Evolutionary conservation across 2,888 invertebrate species (phyloP), one percentile per base, ranked within the genome.

Genomic region (Phymatocera aterrima): DNA sequence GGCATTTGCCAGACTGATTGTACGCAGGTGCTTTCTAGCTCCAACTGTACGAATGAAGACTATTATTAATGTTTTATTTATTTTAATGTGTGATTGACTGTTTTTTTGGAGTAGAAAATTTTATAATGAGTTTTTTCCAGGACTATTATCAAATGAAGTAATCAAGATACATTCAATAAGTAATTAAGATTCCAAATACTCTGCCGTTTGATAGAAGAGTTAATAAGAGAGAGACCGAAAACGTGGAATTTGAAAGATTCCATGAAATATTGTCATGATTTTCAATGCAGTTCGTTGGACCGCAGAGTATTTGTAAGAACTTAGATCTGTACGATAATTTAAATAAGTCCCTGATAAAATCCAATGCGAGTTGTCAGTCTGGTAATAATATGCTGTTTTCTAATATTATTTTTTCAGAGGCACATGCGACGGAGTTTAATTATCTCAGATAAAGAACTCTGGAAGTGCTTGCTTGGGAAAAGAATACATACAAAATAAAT

Each of bases 1-100:
- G 90, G 90, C 90, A 90, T 90, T 85, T 88, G 89, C 90, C 90
- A 90, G 90, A 90, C 90, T 90, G 90, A 89, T 90, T 87, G 87
- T n/a, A 90, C 86, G 83, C 84, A 87, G 86, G 84, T 83, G 85
- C 84, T 65, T 31, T 64, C 12, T 46, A 24, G 24, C 68, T 85
- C 84, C 84, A 80, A 82, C 80, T 78, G 84, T 83, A 81, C 83
- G 84, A 83, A 82, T 81, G 81, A 82, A 24, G 48, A 78, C 51
- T 51, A 43, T 43, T 70, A n/a, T n/a, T n/a, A n/a, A n/a, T n/a
- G n/a, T n/a, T n/a, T n/a, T n/a, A n/a, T 28, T 21, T 46, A 18
- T 51, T 10, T n/a, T 3, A 28, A 48, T 15, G 72, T 72, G 51
- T 51, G 72, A 51, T n/a, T 72, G 57, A 54, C n/a, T n/a, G n/a